Evolutionary conservation across 2,113 vertebrate species (phyloP), one percentile per base, ranked within the genome.

Genomic region (Phaethon lepturus): DNA sequence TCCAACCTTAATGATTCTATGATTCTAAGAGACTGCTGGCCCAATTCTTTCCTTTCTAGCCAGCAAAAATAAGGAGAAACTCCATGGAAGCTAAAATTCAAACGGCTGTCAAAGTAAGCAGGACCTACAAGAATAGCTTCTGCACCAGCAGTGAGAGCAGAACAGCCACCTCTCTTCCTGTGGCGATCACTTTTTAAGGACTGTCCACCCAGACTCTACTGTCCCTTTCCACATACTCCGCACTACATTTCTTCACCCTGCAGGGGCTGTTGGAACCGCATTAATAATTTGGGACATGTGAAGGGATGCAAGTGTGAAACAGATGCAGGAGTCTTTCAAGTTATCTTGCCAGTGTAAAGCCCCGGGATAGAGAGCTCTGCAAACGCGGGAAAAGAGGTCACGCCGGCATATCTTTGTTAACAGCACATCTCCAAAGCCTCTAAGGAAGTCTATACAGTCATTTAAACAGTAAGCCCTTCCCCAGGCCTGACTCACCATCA

Each of bases 11-110:
- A 38, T 38, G 38, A 38, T 38, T 38, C 38, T 38, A 38, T 38
- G 38, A 38, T 38, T 38, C 38, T 38, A 38, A 38, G 45, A 79
- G 68, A 75, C 38, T 42, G 24, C 33, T 63, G 78, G 59, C 64
- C 50, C 35, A 55, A 17, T 60, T 94, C 64, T 78, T 76, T 58
- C 35, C 66, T 67, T 84, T 93, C 60, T 73, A 69, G 40, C 16
- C 45, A 59, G 42, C 16, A 76, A 94, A 94, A 86, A 56, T 42
- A 64, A 26, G 50, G 42, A 89, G 47, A 89, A 87, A 69, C 22
- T 69, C 35, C 31, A 64, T 0, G 3, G 58, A 73, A 83, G 29
- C 38, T 78, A 38, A 83, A 93, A 91, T 14, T 35, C 47, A 71
- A 56, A 47, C 26, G 45, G 33, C 13, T 69, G 40, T 71, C 68